A percentile compares a stretch with the other conserved stretches of the same genome.
Conservation (phyloP, 1,140 invertebrate genomes). For the Drosophila obscura region DNA sequence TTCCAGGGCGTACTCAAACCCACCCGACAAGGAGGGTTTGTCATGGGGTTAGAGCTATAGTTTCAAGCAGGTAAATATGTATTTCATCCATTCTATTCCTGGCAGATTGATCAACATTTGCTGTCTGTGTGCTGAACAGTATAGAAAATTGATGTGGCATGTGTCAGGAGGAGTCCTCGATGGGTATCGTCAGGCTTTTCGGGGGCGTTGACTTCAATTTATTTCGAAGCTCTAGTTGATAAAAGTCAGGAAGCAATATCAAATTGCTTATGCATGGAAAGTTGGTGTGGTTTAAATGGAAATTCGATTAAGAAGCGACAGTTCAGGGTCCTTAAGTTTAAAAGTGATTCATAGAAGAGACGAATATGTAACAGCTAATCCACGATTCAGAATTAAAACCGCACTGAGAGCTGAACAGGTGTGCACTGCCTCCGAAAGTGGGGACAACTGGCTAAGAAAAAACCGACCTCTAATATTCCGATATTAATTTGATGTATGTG, state of each 20-base stretch:
- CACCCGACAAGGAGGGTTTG: background rate
- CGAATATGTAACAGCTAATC: background rate
- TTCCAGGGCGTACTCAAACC: constrained; percentile 17
- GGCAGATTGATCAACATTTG: constrained; percentile 43
- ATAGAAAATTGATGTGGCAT: constrained; percentile 21
- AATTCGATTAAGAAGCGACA: background rate
- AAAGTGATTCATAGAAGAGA: no score
- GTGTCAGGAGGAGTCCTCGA: constrained; percentile 9
- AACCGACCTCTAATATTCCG: constrained; percentile 6
- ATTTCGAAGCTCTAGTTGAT: background rate
- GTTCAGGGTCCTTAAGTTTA: background rate
- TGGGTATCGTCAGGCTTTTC: constrained; percentile 13
- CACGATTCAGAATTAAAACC: constrained; percentile 8
- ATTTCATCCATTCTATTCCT: constrained; percentile 4
- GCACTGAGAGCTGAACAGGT: constrained; percentile 38
- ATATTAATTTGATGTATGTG: constrained; percentile 36
- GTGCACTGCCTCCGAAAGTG: constrained; percentile 15
- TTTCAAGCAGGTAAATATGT: background rate
- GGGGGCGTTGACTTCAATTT: background rate
- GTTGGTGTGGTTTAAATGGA: background rate
- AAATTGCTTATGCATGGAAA: background rate
- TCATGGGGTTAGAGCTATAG: background rate
- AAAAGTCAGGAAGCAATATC: background rate
- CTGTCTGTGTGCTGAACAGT: background rate
- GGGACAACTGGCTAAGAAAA: constrained; percentile 12